phyloP scores from a whole-genome alignment of 2,113 vertebrate species.

The Eurypyga helias region DNA sequence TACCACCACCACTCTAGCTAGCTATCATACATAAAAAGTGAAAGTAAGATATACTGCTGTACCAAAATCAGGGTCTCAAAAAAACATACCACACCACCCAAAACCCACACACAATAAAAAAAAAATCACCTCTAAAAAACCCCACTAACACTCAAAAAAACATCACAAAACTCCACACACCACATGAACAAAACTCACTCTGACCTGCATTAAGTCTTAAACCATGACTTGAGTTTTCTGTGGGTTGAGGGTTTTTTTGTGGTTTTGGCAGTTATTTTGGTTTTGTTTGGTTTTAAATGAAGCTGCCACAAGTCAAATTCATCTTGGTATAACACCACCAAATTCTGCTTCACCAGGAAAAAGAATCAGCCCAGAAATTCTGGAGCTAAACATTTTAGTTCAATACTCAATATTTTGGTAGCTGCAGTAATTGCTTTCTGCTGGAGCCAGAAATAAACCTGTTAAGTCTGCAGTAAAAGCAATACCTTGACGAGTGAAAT shows the following conservation, averaged over 20 bases:
- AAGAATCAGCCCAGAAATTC: background rate
- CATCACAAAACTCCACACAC: no score
- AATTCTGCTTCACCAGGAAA: background rate
- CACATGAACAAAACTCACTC: background rate
- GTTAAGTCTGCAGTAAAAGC: slow-evolving; percentile 24
- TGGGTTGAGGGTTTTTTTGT: background rate
- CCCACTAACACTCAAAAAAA: background rate
- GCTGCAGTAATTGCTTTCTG: slow-evolving; percentile 37
- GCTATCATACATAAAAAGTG: background rate
- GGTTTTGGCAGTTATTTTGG: background rate
- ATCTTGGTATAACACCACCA: background rate
- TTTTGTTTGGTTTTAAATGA: background rate
- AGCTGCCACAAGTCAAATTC: background rate
- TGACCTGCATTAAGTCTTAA: no score
- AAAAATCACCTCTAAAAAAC: background rate
- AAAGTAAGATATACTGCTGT: background rate
- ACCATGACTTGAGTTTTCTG: no score
- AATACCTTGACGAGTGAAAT: background rate
- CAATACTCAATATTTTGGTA: slow-evolving; percentile 32
- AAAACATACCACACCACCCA: no score
- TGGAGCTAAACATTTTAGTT: background rate
- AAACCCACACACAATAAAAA: no score
- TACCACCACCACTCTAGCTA: background rate
- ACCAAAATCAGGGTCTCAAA: background rate
- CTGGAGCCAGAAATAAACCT: slow-evolving; percentile 49